Evolutionary conservation across 2,888 invertebrate genomes (phyloP).

Genomic region (Habrosyne pyritoides): DNA sequence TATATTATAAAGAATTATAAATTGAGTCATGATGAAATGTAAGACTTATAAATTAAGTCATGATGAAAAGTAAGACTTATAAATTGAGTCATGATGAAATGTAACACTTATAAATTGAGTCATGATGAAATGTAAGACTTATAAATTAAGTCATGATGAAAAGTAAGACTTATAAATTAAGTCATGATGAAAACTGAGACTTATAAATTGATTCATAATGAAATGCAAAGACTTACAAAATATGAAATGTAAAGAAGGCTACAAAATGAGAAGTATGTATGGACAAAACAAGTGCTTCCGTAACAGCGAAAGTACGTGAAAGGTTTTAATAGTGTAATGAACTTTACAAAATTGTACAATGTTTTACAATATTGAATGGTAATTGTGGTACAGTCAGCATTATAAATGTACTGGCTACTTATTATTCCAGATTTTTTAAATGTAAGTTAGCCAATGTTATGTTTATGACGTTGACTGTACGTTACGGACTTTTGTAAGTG

Average conservation of each 20-base stretch:
- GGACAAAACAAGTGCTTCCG: too few relatives aligned
- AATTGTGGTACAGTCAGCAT: background rate
- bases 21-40: too few relatives aligned
- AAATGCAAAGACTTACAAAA: background rate
- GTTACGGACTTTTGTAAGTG: background rate
- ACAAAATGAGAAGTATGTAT: too few relatives aligned
- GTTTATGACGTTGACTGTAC: conserved; percentile 7
- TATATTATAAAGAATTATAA: too few relatives aligned
- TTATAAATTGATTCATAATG: background rate
- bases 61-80: background rate
- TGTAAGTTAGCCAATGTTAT: background rate
- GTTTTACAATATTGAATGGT: background rate
- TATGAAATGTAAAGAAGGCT: background rate
- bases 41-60: too few relatives aligned
- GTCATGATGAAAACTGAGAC: background rate
- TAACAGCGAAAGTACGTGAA: too few relatives aligned
- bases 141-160: background rate
- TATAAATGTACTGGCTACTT: background rate
- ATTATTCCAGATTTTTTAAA: background rate
- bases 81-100: background rate
- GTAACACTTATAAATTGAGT: background rate
- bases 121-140: background rate
- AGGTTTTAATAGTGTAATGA: background rate
- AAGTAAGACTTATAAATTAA: too few relatives aligned
- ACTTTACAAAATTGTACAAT: background rate